Percentiles rank a stretch among this genome's conserved stretches.
Evolutionary conservation across 2,888 invertebrate species (phyloP).

Genomic region (Aphidius colemani): DNA sequence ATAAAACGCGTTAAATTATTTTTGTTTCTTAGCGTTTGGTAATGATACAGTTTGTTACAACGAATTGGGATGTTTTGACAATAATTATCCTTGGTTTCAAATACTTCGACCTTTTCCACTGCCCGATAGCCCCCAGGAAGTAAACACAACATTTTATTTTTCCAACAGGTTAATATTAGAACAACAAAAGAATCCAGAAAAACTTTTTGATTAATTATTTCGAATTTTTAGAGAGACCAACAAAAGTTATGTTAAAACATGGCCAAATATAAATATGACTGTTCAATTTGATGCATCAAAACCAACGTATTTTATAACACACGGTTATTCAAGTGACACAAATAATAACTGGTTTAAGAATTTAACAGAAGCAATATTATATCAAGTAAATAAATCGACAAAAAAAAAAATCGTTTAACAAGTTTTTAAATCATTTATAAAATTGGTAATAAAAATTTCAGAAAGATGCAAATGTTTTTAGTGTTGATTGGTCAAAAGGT

Average conservation of each 20-base stretch:
- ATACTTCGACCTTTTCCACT: conserved; percentile 51
- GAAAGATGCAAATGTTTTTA: conserved; percentile 57
- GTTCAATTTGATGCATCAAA: conserved; percentile 35
- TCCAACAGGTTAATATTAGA: conserved; percentile 44
- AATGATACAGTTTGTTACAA: conserved; percentile 48
- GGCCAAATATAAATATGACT: conserved; percentile 43
- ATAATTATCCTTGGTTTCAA: conserved; percentile 54
- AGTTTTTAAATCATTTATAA: conserved; percentile 8
- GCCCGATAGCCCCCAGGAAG: conserved; percentile 49
- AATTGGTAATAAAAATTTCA: conserved; percentile 29
- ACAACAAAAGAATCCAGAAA: conserved; percentile 11
- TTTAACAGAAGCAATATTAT: conserved; percentile 53
- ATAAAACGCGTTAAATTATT: background rate
- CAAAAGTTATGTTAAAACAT: conserved; percentile 30
- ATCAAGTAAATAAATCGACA: conserved; percentile 42
- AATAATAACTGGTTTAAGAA: conserved; percentile 51
- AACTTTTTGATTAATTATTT: background rate
- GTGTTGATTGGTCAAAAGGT: conserved; percentile 58
- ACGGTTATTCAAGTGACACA: conserved; percentile 54
- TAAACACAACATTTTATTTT: conserved; percentile 51
- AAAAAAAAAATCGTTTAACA: background rate
- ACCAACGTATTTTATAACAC: conserved; percentile 54
- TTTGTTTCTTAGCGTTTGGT: background rate
- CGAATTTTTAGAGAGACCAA: conserved; percentile 26
- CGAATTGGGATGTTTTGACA: conserved; percentile 56